These are phyloP conservation scores for Patella pellucida DNA, from an alignment of 2,888 invertebrate species.

Conservation along the genomic window DNA sequence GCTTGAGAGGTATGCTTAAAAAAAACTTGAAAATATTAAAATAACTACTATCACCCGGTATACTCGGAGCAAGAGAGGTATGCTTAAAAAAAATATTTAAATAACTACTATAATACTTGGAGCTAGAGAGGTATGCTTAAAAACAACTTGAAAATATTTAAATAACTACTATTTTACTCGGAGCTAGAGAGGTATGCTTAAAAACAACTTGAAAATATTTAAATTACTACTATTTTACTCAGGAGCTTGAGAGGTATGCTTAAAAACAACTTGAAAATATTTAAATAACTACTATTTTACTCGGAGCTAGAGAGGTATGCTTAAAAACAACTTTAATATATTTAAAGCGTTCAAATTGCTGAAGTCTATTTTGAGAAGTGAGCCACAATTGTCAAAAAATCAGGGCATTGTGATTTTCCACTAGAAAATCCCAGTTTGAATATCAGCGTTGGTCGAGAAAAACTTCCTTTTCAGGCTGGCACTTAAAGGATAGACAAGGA, in stretches of 20 bases:
- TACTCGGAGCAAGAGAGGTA: slow-evolving; percentile 94
- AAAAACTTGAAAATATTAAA: slow-evolving; percentile 70
- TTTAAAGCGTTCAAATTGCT: too few species aligned
- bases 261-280: too few species aligned
- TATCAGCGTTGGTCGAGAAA: too few species aligned
- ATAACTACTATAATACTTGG: slow-evolving; percentile 97
- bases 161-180: slow-evolving; percentile 95
- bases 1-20: slow-evolving; percentile 83
- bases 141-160: slow-evolving; percentile 68
- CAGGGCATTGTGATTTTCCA: too few species aligned
- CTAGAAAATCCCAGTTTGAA: too few species aligned
- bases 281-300: slow-evolving; percentile 96
- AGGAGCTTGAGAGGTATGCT: slow-evolving; percentile 89
- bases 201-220: too few species aligned
- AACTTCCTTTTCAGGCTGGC: too few species aligned
- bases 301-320: slow-evolving; percentile 91
- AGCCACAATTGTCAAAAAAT: too few species aligned
- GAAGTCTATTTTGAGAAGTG: too few species aligned
- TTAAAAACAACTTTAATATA: too few species aligned
- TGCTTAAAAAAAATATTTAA: slow-evolving; percentile 70
- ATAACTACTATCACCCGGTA: slow-evolving; percentile 97
- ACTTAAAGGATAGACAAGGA: too few species aligned
- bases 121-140: slow-evolving; percentile 83
- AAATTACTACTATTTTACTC: slow-evolving; percentile 95
- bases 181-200: slow-evolving; percentile 85